phyloP scores from a whole-genome alignment of 2,888 invertebrate genomes.

The Mythimna pallens region DNA sequence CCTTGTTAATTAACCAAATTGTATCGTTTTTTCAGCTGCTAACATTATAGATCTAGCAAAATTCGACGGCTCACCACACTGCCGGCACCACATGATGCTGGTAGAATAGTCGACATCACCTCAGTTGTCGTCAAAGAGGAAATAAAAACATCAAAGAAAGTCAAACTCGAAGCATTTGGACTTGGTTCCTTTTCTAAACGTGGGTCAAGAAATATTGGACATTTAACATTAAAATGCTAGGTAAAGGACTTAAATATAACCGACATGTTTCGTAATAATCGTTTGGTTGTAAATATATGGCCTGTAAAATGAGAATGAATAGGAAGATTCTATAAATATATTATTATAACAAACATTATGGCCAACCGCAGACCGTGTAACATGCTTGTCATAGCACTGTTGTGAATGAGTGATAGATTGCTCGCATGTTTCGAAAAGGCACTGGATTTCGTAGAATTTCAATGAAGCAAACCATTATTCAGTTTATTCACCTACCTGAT shows the following conservation, averaged over 20 bases:
- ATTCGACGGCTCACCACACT: no score
- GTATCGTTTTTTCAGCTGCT: no score
- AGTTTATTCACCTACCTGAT: neutral
- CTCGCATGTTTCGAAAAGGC: slow-evolving; percentile 36
- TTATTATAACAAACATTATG: slow-evolving; percentile 8
- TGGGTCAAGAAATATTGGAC: neutral
- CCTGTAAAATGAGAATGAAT: slow-evolving; percentile 18
- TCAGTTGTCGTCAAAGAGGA: neutral
- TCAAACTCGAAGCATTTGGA: neutral
- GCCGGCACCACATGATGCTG: no score
- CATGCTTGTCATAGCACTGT: slow-evolving; percentile 23
- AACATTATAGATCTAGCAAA: no score
- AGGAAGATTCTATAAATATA: slow-evolving; percentile 24
- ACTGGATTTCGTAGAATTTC: slow-evolving; percentile 2
- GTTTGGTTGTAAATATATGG: slow-evolving; percentile 8
- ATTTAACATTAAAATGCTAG: slow-evolving; percentile 7
- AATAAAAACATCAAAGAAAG: neutral
- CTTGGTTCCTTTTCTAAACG: neutral
- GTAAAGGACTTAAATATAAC: slow-evolving; percentile 1
- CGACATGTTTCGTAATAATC: slow-evolving; percentile 18
- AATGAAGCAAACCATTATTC: neutral
- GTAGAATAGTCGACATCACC: no score
- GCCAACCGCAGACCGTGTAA: slow-evolving; percentile 12
- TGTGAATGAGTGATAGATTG: slow-evolving; percentile 35
- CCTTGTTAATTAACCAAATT: no score